Evolutionary conservation across 2,113 vertebrate genomes (phyloP).

Genomic region (Panthera uncia): DNA sequence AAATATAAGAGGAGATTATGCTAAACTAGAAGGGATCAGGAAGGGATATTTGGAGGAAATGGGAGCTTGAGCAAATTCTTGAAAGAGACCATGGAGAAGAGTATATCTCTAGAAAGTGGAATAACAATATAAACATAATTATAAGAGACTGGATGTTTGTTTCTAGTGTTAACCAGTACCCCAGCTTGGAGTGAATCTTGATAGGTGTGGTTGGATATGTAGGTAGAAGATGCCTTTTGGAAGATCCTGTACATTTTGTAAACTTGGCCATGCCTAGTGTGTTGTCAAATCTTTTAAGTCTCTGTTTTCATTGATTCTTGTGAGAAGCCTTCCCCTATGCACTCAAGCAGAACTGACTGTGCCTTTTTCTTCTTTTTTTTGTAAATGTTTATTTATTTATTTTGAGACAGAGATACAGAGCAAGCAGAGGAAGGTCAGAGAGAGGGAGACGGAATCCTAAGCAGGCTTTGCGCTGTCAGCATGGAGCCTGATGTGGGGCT

Average conservation of each 20-base stretch:
- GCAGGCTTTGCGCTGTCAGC: too few species aligned
- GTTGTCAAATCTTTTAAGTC: not conserved
- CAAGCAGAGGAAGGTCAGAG: too few species aligned
- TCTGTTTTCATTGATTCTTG: not conserved
- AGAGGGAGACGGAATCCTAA: too few species aligned
- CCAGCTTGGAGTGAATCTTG: not conserved
- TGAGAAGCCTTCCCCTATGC: not conserved
- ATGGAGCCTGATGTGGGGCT: too few species aligned
- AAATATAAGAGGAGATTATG: not conserved
- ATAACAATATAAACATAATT: not conserved
- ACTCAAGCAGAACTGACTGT: not conserved
- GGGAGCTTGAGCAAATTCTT: not conserved
- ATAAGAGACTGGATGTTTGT: not conserved
- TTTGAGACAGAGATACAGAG: too few species aligned
- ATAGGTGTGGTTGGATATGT: not conserved
- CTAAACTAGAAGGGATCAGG: not conserved
- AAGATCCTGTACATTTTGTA: not conserved
- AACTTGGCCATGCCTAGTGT: not conserved
- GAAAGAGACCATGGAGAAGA: not conserved
- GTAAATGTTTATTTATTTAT: too few species aligned
- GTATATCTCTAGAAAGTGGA: not conserved
- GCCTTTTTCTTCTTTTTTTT: too few species aligned
- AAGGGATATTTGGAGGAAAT: not conserved
- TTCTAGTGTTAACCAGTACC: not conserved
- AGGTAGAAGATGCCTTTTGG: not conserved